These are phyloP conservation scores for Stichodactyla mertensii DNA, from an alignment of 64 coral and sea anemone species.

Conservation along the genomic window DNA sequence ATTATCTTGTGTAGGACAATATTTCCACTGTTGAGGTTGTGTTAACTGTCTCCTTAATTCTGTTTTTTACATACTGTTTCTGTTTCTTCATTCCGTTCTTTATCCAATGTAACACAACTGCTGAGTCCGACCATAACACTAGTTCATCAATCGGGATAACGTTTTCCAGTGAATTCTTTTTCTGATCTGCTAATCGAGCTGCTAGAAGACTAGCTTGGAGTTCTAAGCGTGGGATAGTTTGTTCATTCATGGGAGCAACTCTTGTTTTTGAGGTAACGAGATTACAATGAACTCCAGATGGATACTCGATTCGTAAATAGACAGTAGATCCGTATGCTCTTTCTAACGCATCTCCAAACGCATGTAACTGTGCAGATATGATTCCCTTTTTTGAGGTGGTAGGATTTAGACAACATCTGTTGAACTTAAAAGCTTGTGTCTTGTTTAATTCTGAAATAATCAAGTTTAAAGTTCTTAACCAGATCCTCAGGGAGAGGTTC, in stretches of 20 bases:
- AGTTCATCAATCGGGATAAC: not conserved
- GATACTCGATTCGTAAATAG: not conserved
- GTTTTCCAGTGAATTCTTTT: not conserved
- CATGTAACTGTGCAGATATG: slow-evolving; percentile 11
- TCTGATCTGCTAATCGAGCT: not conserved
- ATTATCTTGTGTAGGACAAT: slow-evolving; percentile 22
- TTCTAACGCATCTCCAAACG: slow-evolving; percentile 7
- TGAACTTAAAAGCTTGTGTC: not conserved
- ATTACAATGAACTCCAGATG: too few relatives aligned
- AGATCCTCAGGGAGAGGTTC: slow-evolving; percentile 32
- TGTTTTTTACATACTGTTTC: slow-evolving; percentile 50
- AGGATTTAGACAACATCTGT: not conserved
- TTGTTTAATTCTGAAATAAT: slow-evolving; percentile 13
- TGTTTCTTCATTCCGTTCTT: slow-evolving; percentile 29
- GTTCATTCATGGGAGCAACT: slow-evolving; percentile 9
- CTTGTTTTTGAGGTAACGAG: slow-evolving; percentile 9
- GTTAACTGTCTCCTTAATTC: slow-evolving; percentile 31
- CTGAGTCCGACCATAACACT: slow-evolving; percentile 32
- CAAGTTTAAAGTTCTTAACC: slow-evolving; percentile 5
- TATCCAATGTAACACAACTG: slow-evolving; percentile 33
- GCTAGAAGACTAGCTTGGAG: not conserved
- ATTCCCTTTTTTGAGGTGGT: not conserved
- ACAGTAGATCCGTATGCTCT: not conserved
- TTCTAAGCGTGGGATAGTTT: slow-evolving; percentile 11
- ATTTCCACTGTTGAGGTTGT: slow-evolving; percentile 7